A percentile compares a stretch with the other conserved stretches of the same genome.
Evolutionary conservation across 2,113 vertebrate species (phyloP).

Genomic region (Nothoprocta perdicaria): DNA sequence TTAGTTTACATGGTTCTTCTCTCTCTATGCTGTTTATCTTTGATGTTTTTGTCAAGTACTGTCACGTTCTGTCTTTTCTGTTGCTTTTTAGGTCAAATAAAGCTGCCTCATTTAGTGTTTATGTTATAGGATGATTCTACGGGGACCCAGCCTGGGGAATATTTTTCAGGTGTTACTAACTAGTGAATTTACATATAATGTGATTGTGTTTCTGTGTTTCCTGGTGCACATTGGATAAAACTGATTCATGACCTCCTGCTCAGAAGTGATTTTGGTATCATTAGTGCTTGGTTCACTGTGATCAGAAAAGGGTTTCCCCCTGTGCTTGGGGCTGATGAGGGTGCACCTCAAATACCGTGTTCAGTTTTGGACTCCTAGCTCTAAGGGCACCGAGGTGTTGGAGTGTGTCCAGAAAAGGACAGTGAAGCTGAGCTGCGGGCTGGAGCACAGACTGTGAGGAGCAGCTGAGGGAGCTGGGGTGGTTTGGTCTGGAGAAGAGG

Average conservation of each 20-base stretch:
- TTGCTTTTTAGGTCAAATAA: not conserved
- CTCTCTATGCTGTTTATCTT: not conserved
- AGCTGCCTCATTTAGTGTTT: not conserved
- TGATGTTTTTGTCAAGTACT: not conserved
- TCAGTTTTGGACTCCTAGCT: too few relatives aligned
- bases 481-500: too few relatives aligned
- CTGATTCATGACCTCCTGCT: not conserved
- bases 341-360: too few relatives aligned
- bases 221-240: fast-evolving
- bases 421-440: too few relatives aligned
- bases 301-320: not conserved
- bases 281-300: not conserved
- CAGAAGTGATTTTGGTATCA: not conserved
- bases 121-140: not conserved
- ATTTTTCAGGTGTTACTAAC: not conserved
- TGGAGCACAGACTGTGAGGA: too few relatives aligned
- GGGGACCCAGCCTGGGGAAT: not conserved
- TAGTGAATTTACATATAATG: not conserved
- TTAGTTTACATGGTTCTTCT: conserved; percentile 19
- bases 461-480: too few relatives aligned
- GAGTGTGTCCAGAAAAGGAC: too few relatives aligned
- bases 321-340: too few relatives aligned
- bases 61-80: not conserved
- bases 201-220: not conserved
- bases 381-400: too few relatives aligned